Evolutionary conservation across 1,140 invertebrate genomes (phyloP).

Genomic region (Samia ricini): DNA sequence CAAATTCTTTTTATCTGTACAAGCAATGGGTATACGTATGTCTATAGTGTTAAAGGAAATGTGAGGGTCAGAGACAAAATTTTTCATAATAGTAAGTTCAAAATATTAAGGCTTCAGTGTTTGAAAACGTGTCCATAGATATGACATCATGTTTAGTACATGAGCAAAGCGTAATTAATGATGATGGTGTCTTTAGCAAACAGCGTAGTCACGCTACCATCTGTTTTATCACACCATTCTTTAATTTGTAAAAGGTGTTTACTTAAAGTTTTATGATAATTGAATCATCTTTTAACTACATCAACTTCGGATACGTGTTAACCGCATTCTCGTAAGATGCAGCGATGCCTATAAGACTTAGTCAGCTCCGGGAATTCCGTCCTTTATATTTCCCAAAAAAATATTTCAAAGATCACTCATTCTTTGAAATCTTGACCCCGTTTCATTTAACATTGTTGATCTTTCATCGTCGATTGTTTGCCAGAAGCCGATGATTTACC

Average conservation of each 20-base stretch:
- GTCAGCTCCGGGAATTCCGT: constrained; percentile 18
- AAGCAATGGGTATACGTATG: too few species aligned
- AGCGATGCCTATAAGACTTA: constrained; percentile 7
- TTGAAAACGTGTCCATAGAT: too few species aligned
- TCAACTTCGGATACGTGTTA: background rate
- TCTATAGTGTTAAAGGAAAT: too few species aligned
- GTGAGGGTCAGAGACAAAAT: too few species aligned
- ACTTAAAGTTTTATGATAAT: background rate
- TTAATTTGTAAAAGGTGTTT: background rate
- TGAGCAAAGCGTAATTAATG: background rate
- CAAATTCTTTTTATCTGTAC: too few species aligned
- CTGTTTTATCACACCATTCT: background rate
- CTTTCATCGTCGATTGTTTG: constrained; percentile 6
- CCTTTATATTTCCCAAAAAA: background rate
- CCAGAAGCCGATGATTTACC: background rate
- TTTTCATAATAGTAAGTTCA: too few species aligned
- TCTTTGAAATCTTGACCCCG: background rate
- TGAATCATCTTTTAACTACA: background rate
- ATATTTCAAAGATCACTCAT: constrained; percentile 17
- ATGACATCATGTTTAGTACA: background rate
- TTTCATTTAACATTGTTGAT: constrained; percentile 5
- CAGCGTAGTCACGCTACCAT: background rate
- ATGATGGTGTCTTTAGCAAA: background rate
- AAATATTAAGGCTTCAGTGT: too few species aligned
- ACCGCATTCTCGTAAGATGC: background rate